phyloP scores from a whole-genome alignment of 2,797 vertebrate genomes.

The Florisuga fusca region DNA sequence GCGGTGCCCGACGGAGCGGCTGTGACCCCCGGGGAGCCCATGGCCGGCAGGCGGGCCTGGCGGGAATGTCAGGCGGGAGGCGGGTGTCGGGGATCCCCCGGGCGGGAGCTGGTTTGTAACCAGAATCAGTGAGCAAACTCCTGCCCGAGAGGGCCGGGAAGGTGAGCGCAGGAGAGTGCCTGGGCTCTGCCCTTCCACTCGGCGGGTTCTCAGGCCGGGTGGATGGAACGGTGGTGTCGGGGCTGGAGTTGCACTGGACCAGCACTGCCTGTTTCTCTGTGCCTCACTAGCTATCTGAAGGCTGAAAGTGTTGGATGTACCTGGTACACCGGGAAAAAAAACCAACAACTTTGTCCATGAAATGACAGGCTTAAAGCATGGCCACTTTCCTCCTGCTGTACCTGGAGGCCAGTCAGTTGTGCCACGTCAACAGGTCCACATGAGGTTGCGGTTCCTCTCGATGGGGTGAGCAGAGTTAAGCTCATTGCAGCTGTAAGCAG shows the following conservation, averaged over 20 bases:
- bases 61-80: rapidly evolving
- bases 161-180: neutral
- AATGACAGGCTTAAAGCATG: neutral
- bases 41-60: neutral
- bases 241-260: neutral
- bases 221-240: rapidly evolving
- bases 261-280: neutral
- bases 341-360: neutral
- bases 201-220: rapidly evolving
- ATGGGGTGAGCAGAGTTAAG: neutral
- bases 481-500: neutral
- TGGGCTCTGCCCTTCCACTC: neutral
- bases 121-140: neutral
- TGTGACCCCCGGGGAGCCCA: neutral
- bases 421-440: rapidly evolving
- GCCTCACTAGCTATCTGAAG: neutral
- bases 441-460: neutral
- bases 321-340: too few species aligned
- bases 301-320: neutral
- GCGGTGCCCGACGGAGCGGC: neutral
- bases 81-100: neutral
- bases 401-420: too few species aligned
- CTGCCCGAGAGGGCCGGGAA: neutral
- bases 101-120: rapidly evolving
- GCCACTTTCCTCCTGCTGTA: neutral